A percentile compares a stretch with the other conserved stretches of the same genome.
Evolutionary conservation across 2,797 vertebrate genomes (phyloP).

Genomic region (Salmo trutta): DNA sequence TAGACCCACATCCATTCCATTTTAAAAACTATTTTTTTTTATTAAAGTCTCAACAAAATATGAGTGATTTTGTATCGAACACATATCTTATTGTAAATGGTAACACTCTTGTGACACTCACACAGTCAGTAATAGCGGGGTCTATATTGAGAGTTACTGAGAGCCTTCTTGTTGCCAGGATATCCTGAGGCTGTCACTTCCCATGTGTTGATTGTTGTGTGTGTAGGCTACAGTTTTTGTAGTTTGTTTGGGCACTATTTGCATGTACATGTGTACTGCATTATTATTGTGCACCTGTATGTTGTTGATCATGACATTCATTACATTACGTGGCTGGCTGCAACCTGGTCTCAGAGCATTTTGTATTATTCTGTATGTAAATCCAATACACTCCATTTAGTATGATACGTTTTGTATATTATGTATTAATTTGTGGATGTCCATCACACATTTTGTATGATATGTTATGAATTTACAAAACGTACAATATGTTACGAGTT

Average conservation of each 20-base stretch:
- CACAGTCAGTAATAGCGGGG: conserved; percentile 28
- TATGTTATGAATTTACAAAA: too few species aligned
- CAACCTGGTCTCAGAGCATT: too few species aligned
- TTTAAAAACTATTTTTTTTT: neutral
- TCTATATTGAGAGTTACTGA: conserved; percentile 21
- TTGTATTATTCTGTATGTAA: too few species aligned
- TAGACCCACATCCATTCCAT: neutral
- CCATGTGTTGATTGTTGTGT: conserved; percentile 29
- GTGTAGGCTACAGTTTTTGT: neutral
- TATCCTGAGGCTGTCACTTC: conserved; percentile 40
- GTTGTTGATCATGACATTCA: too few species aligned
- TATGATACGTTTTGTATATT: too few species aligned
- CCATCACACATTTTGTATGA: too few species aligned
- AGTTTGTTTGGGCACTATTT: neutral
- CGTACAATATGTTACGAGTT: too few species aligned
- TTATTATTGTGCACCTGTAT: too few species aligned
- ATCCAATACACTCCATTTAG: too few species aligned
- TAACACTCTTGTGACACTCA: conserved; percentile 30
- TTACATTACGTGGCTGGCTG: too few species aligned
- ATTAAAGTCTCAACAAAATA: too few species aligned
- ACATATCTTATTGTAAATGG: neutral
- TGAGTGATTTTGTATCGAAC: neutral
- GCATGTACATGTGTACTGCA: conserved; percentile 15
- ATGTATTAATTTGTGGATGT: too few species aligned
- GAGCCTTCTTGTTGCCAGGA: conserved; percentile 18